These are phyloP conservation scores for Leucoraja ocellata DNA, from an alignment of 2,797 vertebrate genomes.

Conservation along the genomic window DNA sequence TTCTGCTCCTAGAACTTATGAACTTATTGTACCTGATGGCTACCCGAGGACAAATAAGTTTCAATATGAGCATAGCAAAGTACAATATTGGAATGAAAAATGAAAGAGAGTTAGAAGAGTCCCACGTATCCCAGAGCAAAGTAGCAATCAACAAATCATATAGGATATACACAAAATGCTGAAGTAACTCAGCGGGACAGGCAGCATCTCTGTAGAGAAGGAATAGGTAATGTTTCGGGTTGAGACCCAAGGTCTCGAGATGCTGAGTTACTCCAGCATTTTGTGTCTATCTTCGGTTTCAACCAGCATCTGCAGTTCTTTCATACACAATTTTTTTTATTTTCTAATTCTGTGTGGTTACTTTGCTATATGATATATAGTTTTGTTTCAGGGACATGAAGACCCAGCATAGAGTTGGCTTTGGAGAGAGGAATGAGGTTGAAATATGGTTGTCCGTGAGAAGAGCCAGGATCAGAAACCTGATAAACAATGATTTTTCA, in stretches of 20 bases:
- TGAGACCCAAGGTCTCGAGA: no score
- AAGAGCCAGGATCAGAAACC: neutral
- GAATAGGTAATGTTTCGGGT: no score
- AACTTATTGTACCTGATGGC: neutral
- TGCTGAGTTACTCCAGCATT: no score
- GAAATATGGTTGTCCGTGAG: neutral
- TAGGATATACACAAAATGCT: no score
- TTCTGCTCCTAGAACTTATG: no score
- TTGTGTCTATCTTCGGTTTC: no score
- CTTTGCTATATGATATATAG: neutral
- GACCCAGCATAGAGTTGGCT: no score
- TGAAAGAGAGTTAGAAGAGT: neutral
- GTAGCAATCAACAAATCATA: neutral
- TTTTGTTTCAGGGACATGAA: neutral
- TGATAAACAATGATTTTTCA: neutral
- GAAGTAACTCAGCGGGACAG: no score
- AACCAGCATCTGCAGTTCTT: no score
- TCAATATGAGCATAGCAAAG: neutral
- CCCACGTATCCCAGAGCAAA: neutral
- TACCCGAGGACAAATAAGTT: neutral
- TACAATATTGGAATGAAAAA: neutral
- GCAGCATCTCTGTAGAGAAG: no score
- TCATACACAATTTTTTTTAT: no score
- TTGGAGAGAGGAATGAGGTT: neutral
- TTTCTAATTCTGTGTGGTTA: neutral